phyloP scores from a whole-genome alignment of 2,797 vertebrate genomes.

The Leptatherina wallacei region DNA sequence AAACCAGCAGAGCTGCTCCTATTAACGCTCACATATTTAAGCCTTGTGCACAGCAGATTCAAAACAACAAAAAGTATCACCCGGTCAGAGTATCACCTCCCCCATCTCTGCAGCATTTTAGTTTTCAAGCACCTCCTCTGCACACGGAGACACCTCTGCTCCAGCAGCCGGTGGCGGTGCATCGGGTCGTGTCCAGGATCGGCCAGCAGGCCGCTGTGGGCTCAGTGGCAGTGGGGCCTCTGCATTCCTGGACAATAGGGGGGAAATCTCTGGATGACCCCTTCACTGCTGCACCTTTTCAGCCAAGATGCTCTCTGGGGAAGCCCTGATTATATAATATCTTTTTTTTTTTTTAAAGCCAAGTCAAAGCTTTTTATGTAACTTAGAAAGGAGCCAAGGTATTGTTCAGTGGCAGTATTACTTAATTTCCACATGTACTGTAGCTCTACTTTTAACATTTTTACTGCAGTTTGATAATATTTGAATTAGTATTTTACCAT shows the following conservation, averaged over 20 bases:
- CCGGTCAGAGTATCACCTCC: constrained; percentile 19
- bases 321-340: constrained; percentile 79
- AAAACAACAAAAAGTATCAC: constrained; percentile 12
- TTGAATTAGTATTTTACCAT: constrained; percentile 2
- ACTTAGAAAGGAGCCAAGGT: constrained; percentile 25
- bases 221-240: constrained; percentile 87
- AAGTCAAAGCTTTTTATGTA: constrained; percentile 22
- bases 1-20: constrained; percentile 63
- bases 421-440: background rate
- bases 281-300: constrained; percentile 87
- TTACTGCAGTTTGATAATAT: constrained; percentile 36
- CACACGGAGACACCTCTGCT: constrained; percentile 71
- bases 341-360: background rate
- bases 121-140: constrained; percentile 21
- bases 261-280: constrained; percentile 81
- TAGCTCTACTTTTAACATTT: constrained; percentile 7
- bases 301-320: constrained; percentile 79
- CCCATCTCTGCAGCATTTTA: constrained; percentile 21
- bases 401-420: constrained; percentile 38
- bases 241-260: constrained; percentile 84
- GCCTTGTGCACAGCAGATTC: constrained; percentile 23
- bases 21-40: constrained; percentile 11
- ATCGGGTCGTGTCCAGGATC: constrained; percentile 85
- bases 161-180: constrained; percentile 83
- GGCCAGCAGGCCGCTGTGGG: constrained; percentile 88